Evolutionary conservation across 2,888 invertebrate species (phyloP).

Genomic region (Drosophila cracens): DNA sequence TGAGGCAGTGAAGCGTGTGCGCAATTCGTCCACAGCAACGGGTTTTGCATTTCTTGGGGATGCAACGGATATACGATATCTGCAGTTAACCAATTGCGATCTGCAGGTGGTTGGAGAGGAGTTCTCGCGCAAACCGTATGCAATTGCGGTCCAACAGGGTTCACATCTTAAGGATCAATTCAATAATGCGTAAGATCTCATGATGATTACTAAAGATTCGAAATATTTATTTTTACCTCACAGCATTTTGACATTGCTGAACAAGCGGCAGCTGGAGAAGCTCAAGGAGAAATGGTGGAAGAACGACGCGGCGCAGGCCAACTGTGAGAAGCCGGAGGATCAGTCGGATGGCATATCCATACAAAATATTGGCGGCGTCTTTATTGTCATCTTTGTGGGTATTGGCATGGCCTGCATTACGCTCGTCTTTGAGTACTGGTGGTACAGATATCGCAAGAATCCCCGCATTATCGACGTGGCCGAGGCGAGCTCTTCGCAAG

Average conservation of each 20-base stretch:
- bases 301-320: conserved; percentile 90
- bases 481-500: conserved; percentile 84
- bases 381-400: conserved; percentile 98
- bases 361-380: conserved; percentile 98
- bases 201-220: neutral
- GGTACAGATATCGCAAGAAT: conserved; percentile 92
- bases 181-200: conserved; percentile 93
- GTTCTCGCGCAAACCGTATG: conserved; percentile 98
- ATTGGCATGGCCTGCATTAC: conserved; percentile 96
- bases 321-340: conserved; percentile 94
- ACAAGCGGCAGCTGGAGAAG: conserved; percentile 95
- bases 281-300: conserved; percentile 99
- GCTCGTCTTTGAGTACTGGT: conserved; percentile 97
- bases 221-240: neutral
- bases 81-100: conserved; percentile 86
- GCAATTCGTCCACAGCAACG: conserved; percentile 89
- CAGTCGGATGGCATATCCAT: conserved; percentile 99
- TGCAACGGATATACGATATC: conserved; percentile 93
- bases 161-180: conserved; percentile 97
- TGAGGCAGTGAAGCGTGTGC: conserved; percentile 91
- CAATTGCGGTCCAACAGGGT: conserved; percentile 98
- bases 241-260: conserved; percentile 96
- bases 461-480: conserved; percentile 88
- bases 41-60: conserved; percentile 98
- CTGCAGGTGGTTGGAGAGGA: conserved; percentile 97